phyloP scores from a whole-genome alignment of 2,113 vertebrate genomes.

The Panurus biarmicus region DNA sequence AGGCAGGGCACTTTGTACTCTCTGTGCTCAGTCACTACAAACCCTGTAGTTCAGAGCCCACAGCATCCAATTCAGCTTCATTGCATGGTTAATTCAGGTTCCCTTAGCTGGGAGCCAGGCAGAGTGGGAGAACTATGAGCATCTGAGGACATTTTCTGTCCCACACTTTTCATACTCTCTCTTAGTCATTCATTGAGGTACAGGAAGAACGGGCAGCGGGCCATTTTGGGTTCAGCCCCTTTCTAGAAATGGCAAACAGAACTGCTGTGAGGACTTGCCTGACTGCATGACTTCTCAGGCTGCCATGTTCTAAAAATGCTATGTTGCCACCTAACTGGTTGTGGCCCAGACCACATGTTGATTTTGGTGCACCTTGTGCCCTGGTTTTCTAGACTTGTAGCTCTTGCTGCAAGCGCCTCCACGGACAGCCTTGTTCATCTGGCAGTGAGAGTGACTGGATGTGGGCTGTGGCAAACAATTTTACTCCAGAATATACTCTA shows the following conservation, averaged over 20 bases:
- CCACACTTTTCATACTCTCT: neutral
- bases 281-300: neutral
- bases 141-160: neutral
- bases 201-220: rapidly evolving
- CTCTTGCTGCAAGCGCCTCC: neutral
- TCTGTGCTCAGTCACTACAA: neutral
- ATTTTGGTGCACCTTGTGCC: neutral
- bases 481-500: neutral
- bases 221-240: neutral
- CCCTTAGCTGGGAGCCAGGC: neutral
- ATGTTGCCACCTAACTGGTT: neutral
- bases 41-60: neutral
- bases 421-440: neutral
- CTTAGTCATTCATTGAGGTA: neutral
- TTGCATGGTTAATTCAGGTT: neutral
- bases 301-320: neutral
- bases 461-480: neutral
- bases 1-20: neutral
- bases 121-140: neutral
- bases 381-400: neutral
- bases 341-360: neutral
- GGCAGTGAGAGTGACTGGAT: neutral
- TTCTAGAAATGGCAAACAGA: neutral
- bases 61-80: neutral
- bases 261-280: neutral